Conservation (phyloP, 2,888 invertebrate genomes). For the Drosophila leonis region DNA sequence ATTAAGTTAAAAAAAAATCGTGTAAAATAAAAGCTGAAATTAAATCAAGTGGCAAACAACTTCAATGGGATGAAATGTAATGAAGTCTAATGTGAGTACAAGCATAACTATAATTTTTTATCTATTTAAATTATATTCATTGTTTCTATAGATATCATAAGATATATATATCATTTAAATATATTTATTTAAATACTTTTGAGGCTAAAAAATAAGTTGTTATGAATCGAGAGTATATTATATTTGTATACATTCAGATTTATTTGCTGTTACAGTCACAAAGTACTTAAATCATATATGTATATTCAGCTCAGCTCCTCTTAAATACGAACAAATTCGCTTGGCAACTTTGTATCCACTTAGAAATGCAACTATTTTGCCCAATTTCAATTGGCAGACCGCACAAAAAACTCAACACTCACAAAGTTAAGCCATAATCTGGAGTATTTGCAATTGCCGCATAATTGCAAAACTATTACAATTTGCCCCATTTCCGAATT, state of each 20-base stretch:
- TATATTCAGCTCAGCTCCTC: neutral
- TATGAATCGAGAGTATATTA: neutral
- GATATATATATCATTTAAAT: neutral
- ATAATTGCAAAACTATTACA: slow-evolving; percentile 73
- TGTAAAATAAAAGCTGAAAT: too few species aligned
- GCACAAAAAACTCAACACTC: slow-evolving; percentile 7
- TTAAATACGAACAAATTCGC: neutral
- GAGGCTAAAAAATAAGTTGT: neutral
- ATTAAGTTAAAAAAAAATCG: too few species aligned
- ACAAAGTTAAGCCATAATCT: slow-evolving; percentile 30
- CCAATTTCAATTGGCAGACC: slow-evolving; percentile 28
- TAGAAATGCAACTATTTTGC: slow-evolving; percentile 13
- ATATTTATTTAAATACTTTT: neutral
- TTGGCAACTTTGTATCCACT: neutral
- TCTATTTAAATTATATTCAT: too few species aligned
- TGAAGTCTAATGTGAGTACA: too few species aligned
- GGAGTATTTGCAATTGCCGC: slow-evolving; percentile 49
- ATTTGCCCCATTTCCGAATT: slow-evolving; percentile 52
- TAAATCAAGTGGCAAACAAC: too few species aligned
- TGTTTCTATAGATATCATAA: too few species aligned
- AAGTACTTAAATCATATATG: neutral
- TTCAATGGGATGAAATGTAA: too few species aligned
- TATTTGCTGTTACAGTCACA: neutral
- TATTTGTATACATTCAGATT: neutral
- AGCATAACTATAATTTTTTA: too few species aligned